These are phyloP conservation scores for Atherix ibis DNA, from an alignment of 2,888 invertebrate species.

Conservation along the genomic window DNA sequence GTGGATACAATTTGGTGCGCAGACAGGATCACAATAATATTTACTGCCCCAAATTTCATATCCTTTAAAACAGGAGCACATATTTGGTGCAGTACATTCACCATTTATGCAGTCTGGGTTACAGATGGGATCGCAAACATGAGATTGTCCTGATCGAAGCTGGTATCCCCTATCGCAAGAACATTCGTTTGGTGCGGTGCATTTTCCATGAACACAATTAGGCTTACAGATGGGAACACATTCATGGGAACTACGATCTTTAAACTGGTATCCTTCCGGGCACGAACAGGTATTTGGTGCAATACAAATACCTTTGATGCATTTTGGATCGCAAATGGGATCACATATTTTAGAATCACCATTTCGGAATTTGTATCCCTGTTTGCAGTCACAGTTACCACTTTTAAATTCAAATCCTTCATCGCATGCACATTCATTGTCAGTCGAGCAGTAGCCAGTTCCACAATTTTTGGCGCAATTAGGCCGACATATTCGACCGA, in stretches of 20 bases:
- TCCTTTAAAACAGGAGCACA: no score
- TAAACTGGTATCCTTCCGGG: conserved; percentile 22
- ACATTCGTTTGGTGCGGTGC: conserved; percentile 22
- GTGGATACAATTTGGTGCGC: conserved; percentile 23
- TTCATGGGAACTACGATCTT: conserved; percentile 1
- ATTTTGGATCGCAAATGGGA: conserved; percentile 20
- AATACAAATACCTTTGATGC: conserved; percentile 28
- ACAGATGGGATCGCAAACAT: conserved; percentile 11
- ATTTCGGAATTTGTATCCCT: no score
- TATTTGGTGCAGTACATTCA: no score
- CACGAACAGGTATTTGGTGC: conserved; percentile 37
- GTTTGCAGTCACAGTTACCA: no score
- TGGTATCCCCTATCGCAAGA: conserved; percentile 19
- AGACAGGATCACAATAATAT: no score
- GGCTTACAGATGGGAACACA: conserved; percentile 28
- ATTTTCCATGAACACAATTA: conserved; percentile 25
- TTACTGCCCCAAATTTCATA: no score
- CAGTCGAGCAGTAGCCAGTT: conserved; percentile 16
- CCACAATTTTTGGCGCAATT: conserved; percentile 20
- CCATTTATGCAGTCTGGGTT: conserved; percentile 33
- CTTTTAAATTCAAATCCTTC: conserved; percentile 17
- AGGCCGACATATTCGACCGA: conserved; percentile 15
- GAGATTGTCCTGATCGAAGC: conserved; percentile 10
- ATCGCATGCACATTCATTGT: conserved; percentile 10
- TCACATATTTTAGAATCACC: conserved; percentile 13